Percentiles rank a stretch among this genome's conserved stretches.
These are phyloP conservation scores for Carpatolechia fugitivella DNA, from an alignment of 2,888 invertebrate genomes.

Conservation along the genomic window DNA sequence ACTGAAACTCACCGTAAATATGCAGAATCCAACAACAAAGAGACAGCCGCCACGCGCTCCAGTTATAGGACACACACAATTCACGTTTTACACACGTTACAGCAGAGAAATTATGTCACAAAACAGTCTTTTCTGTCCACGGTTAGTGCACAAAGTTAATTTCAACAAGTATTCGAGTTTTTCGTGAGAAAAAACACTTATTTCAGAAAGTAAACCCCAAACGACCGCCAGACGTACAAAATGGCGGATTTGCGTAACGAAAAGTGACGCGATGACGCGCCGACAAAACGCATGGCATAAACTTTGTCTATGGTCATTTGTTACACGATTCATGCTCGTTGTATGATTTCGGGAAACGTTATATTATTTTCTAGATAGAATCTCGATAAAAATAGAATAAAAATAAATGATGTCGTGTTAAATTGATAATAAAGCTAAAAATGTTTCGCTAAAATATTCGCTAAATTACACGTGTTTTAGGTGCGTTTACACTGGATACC, in stretches of 20 bases:
- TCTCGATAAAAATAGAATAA: too few species aligned
- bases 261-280: conserved; percentile 76
- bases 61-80: conserved; percentile 75
- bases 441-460: too few species aligned
- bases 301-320: conserved; percentile 27
- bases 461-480: too few species aligned
- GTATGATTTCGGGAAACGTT: too few species aligned
- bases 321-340: neutral
- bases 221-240: conserved; percentile 79
- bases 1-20: conserved; percentile 69
- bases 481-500: too few species aligned
- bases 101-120: conserved; percentile 56
- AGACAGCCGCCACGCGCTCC: conserved; percentile 78
- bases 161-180: conserved; percentile 63
- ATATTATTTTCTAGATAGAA: too few species aligned
- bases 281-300: conserved; percentile 52
- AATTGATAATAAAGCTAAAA: too few species aligned
- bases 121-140: conserved; percentile 54
- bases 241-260: conserved; percentile 78
- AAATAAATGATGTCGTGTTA: too few species aligned
- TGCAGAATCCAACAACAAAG: conserved; percentile 77
- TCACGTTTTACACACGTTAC: conserved; percentile 71
- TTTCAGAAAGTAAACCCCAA: conserved; percentile 68
- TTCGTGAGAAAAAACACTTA: conserved; percentile 66
- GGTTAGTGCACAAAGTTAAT: conserved; percentile 53